Base-by-base conservation (phyloP, 2,888 invertebrate species). In the Diaperis boleti region DNA sequence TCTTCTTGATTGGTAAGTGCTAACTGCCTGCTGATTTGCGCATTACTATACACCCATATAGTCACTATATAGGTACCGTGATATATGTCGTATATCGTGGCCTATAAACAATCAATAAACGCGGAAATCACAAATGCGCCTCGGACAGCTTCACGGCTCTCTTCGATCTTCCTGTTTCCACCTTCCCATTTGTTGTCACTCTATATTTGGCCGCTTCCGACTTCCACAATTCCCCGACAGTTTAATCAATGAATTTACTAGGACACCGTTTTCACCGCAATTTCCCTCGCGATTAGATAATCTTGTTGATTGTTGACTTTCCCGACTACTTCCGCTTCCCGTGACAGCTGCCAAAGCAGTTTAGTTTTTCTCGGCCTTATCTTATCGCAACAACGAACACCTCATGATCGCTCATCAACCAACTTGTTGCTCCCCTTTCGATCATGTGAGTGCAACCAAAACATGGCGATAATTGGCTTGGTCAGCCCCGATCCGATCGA, bases 161-260 rank as follows among this genome's bases (percentile, higher is more conserved):
- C 18, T 17, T 8, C 3, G 18, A 42, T 60, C 52, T 52, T 60
- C 52, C 52, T 52, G 60, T 41, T 47, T 54, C 31, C 47, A 59
- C 63, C 59, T 63, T 63, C 59, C 50, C 56, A 26, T n/a, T n/a
- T n/a, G n/a, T n/a, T n/a, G n/a, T n/a, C 33, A 39, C 33, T 63
- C 59, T 63, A 59, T 45, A 62, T 56, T 49, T 57, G 56, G 55
- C 37, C 22, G 22, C 33, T n/a, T n/a, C n/a, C n/a, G n/a, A n/a
- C n/a, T n/a, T n/a, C n/a, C n/a, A n/a, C n/a, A n/a, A n/a, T n/a
- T n/a, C n/a, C n/a, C n/a, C n/a, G n/a, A n/a, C 2, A 2, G 6
- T 26, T 26, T n/a, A 26, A 26, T 45, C 26, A 33, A 35, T 39
- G 37, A 39, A 47, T 35, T 14, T 39, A 45, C 37, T 47, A 39